These are phyloP conservation scores for Apodemia mormo DNA, from an alignment of 2,888 invertebrate species.

Conservation along the genomic window DNA sequence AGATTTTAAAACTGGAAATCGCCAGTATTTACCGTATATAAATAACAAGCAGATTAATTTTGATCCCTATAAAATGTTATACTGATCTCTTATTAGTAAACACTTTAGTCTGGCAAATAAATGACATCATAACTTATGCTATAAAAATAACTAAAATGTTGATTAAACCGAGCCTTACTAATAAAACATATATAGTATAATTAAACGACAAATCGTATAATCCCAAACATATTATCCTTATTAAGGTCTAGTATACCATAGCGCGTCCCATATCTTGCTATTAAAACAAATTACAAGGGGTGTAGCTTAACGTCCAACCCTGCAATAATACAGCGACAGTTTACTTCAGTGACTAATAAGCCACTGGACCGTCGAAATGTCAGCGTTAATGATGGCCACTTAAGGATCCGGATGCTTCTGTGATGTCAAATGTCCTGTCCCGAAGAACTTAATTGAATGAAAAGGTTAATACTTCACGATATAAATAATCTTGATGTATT, in stretches of 20 bases:
- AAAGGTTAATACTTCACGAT: slow-evolving; percentile 7
- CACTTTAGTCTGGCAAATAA: too few relatives aligned
- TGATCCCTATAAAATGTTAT: too few relatives aligned
- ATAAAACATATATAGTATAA: not conserved
- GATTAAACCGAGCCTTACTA: not conserved
- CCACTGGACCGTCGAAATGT: slow-evolving; percentile 15
- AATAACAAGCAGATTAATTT: too few relatives aligned
- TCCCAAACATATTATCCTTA: not conserved
- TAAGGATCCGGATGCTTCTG: slow-evolving; percentile 6
- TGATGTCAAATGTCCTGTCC: slow-evolving; percentile 9
- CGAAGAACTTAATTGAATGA: slow-evolving; percentile 10
- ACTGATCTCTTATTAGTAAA: too few relatives aligned
- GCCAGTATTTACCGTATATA: too few relatives aligned
- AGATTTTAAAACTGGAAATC: too few relatives aligned
- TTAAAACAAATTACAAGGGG: slow-evolving; percentile 13
- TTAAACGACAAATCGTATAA: not conserved
- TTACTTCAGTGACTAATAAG: slow-evolving; percentile 15
- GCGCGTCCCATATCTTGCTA: not conserved
- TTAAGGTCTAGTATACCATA: not conserved
- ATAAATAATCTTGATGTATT: slow-evolving; percentile 11
- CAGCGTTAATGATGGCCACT: slow-evolving; percentile 11
- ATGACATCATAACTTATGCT: too few relatives aligned
- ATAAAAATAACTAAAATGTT: too few relatives aligned
- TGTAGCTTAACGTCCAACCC: not conserved
- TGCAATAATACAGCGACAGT: slow-evolving; percentile 14